A percentile compares a stretch with the other conserved stretches of the same genome.
phyloP scores from a whole-genome alignment of 2,113 vertebrate genomes.

The Grammomys dolichurus region DNA sequence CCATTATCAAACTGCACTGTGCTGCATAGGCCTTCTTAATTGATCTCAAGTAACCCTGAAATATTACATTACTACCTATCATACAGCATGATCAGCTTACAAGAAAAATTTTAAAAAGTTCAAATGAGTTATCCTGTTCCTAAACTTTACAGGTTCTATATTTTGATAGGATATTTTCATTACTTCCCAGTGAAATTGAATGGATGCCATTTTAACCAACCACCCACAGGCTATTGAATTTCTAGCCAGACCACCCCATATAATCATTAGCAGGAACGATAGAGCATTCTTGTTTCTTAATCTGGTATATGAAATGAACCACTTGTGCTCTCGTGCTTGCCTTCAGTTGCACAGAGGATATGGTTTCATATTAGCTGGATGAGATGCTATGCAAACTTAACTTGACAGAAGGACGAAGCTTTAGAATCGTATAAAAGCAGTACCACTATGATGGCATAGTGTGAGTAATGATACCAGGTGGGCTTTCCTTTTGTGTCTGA shows the following conservation, averaged over 20 bases:
- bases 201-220: not conserved
- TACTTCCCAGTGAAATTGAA: not conserved
- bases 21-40: not conserved
- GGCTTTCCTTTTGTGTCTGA: not conserved
- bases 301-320: not conserved
- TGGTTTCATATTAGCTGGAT: not conserved
- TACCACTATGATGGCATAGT: not conserved
- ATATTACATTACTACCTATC: not conserved
- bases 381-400: not conserved
- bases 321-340: not conserved
- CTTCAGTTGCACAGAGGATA: not conserved
- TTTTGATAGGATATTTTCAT: not conserved
- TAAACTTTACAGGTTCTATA: not conserved
- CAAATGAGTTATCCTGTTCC: not conserved
- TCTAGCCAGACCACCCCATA: not conserved
- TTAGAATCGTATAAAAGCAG: not conserved
- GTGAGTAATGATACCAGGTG: not conserved
- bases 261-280: not conserved
- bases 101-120: not conserved
- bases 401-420: not conserved
- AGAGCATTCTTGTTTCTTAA: not conserved
- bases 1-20: not conserved
- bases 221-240: not conserved
- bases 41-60: not conserved
- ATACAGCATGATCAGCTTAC: not conserved